Evolutionary conservation across 2,888 invertebrate genomes (phyloP), one percentile per base, ranked within the genome.

Genomic region (Drymonia ruficornis): DNA sequence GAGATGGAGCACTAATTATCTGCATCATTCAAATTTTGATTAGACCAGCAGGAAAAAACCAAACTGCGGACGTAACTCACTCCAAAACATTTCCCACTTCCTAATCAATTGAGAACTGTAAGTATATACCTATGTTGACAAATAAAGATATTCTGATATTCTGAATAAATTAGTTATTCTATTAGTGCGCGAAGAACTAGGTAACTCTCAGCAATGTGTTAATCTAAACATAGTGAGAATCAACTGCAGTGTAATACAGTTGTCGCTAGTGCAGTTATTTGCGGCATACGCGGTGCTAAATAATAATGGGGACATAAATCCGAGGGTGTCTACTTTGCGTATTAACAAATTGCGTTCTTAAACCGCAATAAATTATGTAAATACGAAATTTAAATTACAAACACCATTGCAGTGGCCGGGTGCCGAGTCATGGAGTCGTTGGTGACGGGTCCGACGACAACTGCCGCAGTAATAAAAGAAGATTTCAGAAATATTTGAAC

Each of bases 331-430:
- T 72, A 72, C 79, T 79, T 23, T 80, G 76, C 74, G 76, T 81
- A 81, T 79, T 79, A 84, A 86, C 84, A 83, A 87, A 88, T 86
- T 81, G 83, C 82, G 79, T 87, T 86, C 83, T 84, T 84, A 84
- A 86, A 84, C 84, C 76, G 83, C 79, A 83, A 83, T 86, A 86
- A 86, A 86, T 83, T 87, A 89, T 87, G 86, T 81, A 81, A 87
- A 88, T 88, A 79, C 76, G 65, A 79, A 84, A 87, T 89, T 87
- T 86, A 87, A 88, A 87, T 87, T 84, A 87, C 85, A 83, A 86
- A 86, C 81, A 76, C 76, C 74, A 57, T 64, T 74, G 74, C 67
- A 74, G 77, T 78, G 72, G 75, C 76, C 72, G 79, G 80, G 67
- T 74, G 77, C 72, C 79, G 72, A 79, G 81, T 81, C 79, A n/a